Evolutionary conservation across 2,797 vertebrate species (phyloP).

Genomic region (Miichthys miiuy): DNA sequence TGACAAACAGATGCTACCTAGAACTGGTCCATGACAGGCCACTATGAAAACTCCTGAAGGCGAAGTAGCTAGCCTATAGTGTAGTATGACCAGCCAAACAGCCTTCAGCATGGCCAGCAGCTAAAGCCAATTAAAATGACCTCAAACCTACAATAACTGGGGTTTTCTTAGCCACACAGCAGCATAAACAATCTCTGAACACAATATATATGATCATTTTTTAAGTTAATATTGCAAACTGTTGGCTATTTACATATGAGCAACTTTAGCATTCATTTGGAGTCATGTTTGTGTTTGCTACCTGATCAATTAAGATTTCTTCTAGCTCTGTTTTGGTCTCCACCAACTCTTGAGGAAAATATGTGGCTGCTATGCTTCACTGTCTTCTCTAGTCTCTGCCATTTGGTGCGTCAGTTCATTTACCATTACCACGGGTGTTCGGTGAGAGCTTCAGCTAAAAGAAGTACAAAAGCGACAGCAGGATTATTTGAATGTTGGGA

Average conservation of each 20-base stretch:
- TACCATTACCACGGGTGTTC: no score
- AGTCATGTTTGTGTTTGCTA: not conserved
- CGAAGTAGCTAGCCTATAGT: not conserved
- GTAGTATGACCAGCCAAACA: not conserved
- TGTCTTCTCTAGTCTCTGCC: not conserved
- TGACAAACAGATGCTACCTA: no score
- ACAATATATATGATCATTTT: no score
- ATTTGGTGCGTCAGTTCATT: no score
- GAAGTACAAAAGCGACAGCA: conserved; percentile 26
- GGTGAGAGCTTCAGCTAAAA: conserved; percentile 15
- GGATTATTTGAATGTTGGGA: conserved; percentile 57
- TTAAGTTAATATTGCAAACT: no score
- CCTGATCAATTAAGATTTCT: not conserved
- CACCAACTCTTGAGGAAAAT: not conserved
- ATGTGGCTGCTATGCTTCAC: not conserved
- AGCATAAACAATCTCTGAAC: not conserved
- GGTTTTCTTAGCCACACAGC: not conserved
- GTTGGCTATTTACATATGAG: not conserved
- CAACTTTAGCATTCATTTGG: not conserved
- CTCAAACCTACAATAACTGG: not conserved
- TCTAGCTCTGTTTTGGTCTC: not conserved
- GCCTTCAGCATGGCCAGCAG: not conserved
- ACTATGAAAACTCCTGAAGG: not conserved
- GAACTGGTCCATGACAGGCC: no score
- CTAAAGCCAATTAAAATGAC: not conserved